phyloP scores from a whole-genome alignment of 53 echinoderm and acorn worm species.

The Crossaster papposus region DNA sequence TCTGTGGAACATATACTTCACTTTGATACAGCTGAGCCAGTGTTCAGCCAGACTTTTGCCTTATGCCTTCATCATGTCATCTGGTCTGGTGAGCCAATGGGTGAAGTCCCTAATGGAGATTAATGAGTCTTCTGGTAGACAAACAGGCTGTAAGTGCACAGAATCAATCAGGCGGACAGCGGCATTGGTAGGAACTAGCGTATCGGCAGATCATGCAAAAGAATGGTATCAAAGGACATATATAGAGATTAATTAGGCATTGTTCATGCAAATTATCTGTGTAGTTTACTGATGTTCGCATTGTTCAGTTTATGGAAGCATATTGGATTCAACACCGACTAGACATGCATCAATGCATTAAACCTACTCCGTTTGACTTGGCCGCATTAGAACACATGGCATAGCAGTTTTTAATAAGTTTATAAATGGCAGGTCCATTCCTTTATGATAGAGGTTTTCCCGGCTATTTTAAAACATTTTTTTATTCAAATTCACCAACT shows the following conservation, averaged over 20 bases:
- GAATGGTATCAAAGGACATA: not conserved
- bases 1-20: no score
- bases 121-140: constrained; percentile 34
- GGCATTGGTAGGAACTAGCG: constrained; percentile 30
- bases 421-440: no score
- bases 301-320: not conserved
- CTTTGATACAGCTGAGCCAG: not conserved
- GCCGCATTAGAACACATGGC: no score
- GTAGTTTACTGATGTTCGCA: not conserved
- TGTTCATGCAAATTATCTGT: not conserved
- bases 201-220: not conserved
- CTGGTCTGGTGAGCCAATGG: not conserved
- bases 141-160: constrained; percentile 36
- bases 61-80: not conserved
- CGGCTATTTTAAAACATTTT: no score
- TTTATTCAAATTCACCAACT: no score
- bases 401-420: no score
- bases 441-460: no score
- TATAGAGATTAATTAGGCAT: not conserved
- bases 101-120: constrained; percentile 26
- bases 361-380: not conserved
- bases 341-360: not conserved
- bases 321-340: not conserved
- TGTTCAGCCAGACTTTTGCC: no score
- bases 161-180: constrained; percentile 45